A percentile compares a stretch with the other conserved stretches of the same genome.
phyloP scores from a whole-genome alignment of 1,140 invertebrate genomes.

The Trichonephila clavata region DNA sequence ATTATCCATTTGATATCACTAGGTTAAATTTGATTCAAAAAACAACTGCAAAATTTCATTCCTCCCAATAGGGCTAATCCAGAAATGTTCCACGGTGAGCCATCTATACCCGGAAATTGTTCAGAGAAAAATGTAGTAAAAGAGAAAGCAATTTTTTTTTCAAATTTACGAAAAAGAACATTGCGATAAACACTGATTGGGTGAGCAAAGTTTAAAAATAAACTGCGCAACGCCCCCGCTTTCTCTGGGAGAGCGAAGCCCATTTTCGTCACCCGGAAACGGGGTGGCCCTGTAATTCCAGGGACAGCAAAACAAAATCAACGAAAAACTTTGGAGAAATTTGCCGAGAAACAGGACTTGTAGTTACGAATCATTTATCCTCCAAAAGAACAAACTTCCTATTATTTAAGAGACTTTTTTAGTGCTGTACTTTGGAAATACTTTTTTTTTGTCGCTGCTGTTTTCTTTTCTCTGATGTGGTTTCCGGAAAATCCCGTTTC shows the following conservation, averaged over 20 bases:
- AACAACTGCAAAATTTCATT: no score
- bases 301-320: background rate
- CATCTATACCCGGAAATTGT: background rate
- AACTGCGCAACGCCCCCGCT: background rate
- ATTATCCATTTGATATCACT: no score
- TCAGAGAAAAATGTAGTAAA: background rate
- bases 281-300: background rate
- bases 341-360: slow-evolving; percentile 2
- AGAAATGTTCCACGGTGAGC: background rate
- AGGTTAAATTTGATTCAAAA: no score
- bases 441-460: background rate
- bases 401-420: slow-evolving; percentile 37
- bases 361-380: slow-evolving; percentile 55
- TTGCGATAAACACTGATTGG: background rate
- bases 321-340: slow-evolving; percentile 33
- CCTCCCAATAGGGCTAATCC: background rate
- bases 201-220: background rate
- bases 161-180: background rate
- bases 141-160: background rate
- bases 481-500: slow-evolving; percentile 63
- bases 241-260: background rate
- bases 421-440: background rate
- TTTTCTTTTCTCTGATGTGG: background rate
- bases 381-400: slow-evolving; percentile 26
- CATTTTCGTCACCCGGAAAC: slow-evolving; percentile 24